Evolutionary conservation across 2,888 invertebrate species (phyloP).

Genomic region (Diaprepes abbreviatus): DNA sequence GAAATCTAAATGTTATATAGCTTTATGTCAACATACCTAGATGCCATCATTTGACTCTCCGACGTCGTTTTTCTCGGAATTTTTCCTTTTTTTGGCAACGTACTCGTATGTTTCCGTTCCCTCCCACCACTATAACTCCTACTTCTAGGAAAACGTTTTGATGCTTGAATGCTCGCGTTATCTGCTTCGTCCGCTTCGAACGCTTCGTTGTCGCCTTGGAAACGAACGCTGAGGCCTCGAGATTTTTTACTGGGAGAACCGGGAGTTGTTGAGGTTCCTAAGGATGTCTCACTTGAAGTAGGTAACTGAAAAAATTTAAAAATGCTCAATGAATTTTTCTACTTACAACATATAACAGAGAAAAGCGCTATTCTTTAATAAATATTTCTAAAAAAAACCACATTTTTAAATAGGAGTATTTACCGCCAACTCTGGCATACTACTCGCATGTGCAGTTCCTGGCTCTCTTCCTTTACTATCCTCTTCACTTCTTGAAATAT

Average conservation of each 20-base stretch:
- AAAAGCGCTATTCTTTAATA: too few species aligned
- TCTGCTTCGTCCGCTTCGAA: slow-evolving; percentile 67
- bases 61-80: slow-evolving; percentile 62
- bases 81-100: slow-evolving; percentile 59
- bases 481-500: slow-evolving; percentile 57
- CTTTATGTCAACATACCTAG: slow-evolving; percentile 28
- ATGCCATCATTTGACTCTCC: slow-evolving; percentile 60
- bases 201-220: slow-evolving; percentile 70
- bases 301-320: slow-evolving; percentile 33
- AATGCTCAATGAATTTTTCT: too few species aligned
- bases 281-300: slow-evolving; percentile 37
- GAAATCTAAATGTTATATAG: not conserved
- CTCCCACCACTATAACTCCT: slow-evolving; percentile 71
- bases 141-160: slow-evolving; percentile 68
- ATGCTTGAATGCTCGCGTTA: slow-evolving; percentile 60
- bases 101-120: slow-evolving; percentile 62
- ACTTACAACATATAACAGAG: too few species aligned
- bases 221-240: slow-evolving; percentile 69
- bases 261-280: slow-evolving; percentile 61
- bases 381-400: too few species aligned
- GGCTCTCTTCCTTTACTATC: slow-evolving; percentile 51
- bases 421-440: slow-evolving; percentile 74
- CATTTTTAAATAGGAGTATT: too few species aligned
- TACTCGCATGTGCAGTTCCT: slow-evolving; percentile 70
- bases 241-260: slow-evolving; percentile 65